Evolutionary conservation across 1,140 invertebrate species (phyloP).

Genomic region (Tachypleus tridentatus): DNA sequence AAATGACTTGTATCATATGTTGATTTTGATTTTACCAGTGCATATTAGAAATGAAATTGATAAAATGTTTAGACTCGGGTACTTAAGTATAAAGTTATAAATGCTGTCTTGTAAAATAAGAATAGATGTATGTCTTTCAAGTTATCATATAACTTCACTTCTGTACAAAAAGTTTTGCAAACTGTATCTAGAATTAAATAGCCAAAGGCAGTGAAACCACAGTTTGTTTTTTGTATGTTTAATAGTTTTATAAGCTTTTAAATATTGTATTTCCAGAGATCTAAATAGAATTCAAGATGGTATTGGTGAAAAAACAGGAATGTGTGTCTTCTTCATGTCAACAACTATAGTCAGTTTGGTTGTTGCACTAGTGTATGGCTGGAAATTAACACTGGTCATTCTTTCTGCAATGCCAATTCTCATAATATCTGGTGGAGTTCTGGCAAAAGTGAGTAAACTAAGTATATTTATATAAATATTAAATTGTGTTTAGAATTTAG

Average conservation of each 20-base stretch:
- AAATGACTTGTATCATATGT: too few relatives aligned
- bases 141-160: too few relatives aligned
- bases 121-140: too few relatives aligned
- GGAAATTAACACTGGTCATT: slow-evolving; percentile 39
- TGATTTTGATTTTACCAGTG: too few relatives aligned
- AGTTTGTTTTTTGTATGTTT: slow-evolving; percentile 5
- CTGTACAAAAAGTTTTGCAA: background rate
- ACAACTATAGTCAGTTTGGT: slow-evolving; percentile 30
- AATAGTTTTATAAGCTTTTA: too few relatives aligned
- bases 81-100: too few relatives aligned
- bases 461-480: slow-evolving; percentile 1
- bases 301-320: slow-evolving; percentile 43
- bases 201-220: background rate
- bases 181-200: too few relatives aligned
- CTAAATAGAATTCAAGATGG: slow-evolving; percentile 42
- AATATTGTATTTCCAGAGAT: slow-evolving; percentile 33
- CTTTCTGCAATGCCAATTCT: slow-evolving; percentile 34
- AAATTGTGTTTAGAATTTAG: background rate
- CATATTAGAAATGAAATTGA: too few relatives aligned
- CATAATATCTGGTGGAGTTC: slow-evolving; percentile 17
- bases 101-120: too few relatives aligned
- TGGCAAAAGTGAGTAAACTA: slow-evolving; percentile 25
- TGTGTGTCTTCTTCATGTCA: slow-evolving; percentile 32
- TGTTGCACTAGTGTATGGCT: slow-evolving; percentile 36
- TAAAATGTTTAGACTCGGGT: too few relatives aligned